A percentile compares a stretch with the other conserved stretches of the same genome.
Conservation (phyloP, 2,797 vertebrate genomes). For the Antennarius maculatus region DNA sequence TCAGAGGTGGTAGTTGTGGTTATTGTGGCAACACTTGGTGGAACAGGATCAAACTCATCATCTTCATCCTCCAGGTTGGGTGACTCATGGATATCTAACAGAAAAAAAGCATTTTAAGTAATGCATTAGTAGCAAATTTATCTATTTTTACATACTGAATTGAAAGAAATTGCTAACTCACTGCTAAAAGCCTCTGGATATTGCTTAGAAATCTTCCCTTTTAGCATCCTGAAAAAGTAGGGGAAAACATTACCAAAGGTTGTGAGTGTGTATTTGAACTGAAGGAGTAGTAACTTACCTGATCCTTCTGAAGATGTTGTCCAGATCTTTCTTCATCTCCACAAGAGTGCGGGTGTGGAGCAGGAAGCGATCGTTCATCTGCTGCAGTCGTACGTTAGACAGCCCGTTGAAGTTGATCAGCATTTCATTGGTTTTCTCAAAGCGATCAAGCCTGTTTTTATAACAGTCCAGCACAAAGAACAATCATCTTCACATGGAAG, state of each 20-base stretch:
- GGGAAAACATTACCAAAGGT: conserved; percentile 2
- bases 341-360: conserved; percentile 92
- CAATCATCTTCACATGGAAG: neutral
- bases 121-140: neutral
- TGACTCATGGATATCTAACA: conserved; percentile 88
- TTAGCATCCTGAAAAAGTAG: conserved; percentile 84
- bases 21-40: conserved; percentile 84
- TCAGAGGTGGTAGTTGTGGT: conserved; percentile 89
- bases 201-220: conserved; percentile 94
- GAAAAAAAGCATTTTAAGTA: neutral
- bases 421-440: conserved; percentile 99
- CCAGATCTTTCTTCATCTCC: conserved; percentile 97
- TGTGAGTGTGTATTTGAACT: neutral
- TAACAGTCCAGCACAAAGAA: conserved; percentile 10
- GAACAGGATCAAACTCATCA: conserved; percentile 88
- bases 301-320: conserved; percentile 95
- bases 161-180: conserved; percentile 79
- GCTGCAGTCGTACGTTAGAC: conserved; percentile 90
- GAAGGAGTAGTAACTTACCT: conserved; percentile 75
- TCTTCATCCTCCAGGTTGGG: conserved; percentile 88
- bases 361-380: conserved; percentile 94
- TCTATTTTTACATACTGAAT: conserved; percentile 3
- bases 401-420: conserved; percentile 96
- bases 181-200: conserved; percentile 96
- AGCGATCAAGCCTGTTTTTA: conserved; percentile 90